Evolutionary conservation across 2,113 vertebrate species (phyloP), one percentile per base, ranked within the genome.

Genomic region (Clarias batrachus): DNA sequence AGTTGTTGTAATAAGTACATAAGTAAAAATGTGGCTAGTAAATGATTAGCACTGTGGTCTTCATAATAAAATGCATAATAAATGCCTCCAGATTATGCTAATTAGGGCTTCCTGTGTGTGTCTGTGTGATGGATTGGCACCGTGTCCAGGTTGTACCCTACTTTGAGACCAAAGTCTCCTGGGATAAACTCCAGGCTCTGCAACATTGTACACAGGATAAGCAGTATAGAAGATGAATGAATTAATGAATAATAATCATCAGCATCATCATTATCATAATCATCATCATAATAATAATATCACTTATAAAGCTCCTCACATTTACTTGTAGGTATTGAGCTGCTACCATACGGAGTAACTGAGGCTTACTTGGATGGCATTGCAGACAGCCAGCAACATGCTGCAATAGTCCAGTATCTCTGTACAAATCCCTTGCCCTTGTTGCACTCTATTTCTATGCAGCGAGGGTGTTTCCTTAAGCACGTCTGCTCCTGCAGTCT

Each of bases 401-500:
- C 21, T 84, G 54, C 27, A 74, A 60, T 7, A 41, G 8, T 41
- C 56, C 27, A 62, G 23, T 13, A 63, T 14, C 56, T 25, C n/a
- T 84, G 66, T 70, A 14, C 33, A 27, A 63, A 70, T 74, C 27
- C n/a, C 10, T 19, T 82, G 33, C 57, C 21, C 66, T 59, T 84
- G 41, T 56, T 56, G 6, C n/a, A 33, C 23, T 78, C n/a, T 52
- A 37, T 84, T 70, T 81, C 33, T 74, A 23, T 73, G 65, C 30
- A 59, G 59, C 48, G 63, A 84, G 30, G 30, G 60, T 52, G 54
- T 81, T 62, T 70, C 65, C 63, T 86, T 25, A 54, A 54, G 52
- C n/a, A 37, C 66, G 76, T 52, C 70, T 48, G 57, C 65, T 81
- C 30, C 19, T 70, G 52, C 37, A 83, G 41, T 41, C 52, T 70